Conservation (phyloP, 2,797 vertebrate species). For the Arnoldichthys spilopterus region DNA sequence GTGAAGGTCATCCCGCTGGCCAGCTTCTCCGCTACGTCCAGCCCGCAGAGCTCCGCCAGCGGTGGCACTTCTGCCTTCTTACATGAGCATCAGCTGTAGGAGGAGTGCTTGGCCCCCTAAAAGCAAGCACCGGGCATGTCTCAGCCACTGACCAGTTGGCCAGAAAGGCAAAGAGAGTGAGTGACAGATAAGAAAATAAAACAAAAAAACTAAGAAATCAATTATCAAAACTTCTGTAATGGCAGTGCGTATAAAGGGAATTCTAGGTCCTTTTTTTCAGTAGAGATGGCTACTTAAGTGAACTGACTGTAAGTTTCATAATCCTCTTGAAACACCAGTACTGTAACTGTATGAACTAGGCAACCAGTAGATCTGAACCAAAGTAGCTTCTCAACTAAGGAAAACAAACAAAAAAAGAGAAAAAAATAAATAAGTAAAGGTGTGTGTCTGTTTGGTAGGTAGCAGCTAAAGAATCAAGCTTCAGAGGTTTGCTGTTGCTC, state of each 20-base stretch:
- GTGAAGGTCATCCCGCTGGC: constrained; percentile 93
- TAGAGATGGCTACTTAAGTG: constrained; percentile 41
- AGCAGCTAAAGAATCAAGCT: constrained; percentile 54
- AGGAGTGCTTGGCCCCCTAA: background rate
- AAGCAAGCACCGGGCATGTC: constrained; percentile 10
- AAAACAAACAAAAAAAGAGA: constrained; percentile 51
- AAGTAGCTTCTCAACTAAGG: constrained; percentile 74
- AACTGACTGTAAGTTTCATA: constrained; percentile 41
- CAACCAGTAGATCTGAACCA: constrained; percentile 77
- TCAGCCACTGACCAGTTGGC: constrained; percentile 11
- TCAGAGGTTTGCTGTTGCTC: constrained; percentile 49
- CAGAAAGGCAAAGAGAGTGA: constrained; percentile 26
- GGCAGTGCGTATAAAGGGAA: constrained; percentile 55
- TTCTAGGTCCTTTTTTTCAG: constrained; percentile 12
- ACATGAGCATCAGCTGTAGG: constrained; percentile 91
- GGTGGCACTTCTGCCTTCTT: constrained; percentile 76
- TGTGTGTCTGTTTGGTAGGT: constrained; percentile 68
- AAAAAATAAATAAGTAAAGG: constrained; percentile 37
- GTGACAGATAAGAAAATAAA: background rate
- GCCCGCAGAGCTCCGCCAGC: constrained; percentile 74
- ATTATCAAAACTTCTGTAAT: constrained; percentile 73
- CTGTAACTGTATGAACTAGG: constrained; percentile 65
- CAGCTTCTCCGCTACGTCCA: constrained; percentile 82
- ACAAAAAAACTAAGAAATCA: constrained; percentile 45
- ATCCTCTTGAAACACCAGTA: constrained; percentile 60